Conservation (phyloP, 2,113 vertebrate genomes). For the Istiophorus platypterus region DNA sequence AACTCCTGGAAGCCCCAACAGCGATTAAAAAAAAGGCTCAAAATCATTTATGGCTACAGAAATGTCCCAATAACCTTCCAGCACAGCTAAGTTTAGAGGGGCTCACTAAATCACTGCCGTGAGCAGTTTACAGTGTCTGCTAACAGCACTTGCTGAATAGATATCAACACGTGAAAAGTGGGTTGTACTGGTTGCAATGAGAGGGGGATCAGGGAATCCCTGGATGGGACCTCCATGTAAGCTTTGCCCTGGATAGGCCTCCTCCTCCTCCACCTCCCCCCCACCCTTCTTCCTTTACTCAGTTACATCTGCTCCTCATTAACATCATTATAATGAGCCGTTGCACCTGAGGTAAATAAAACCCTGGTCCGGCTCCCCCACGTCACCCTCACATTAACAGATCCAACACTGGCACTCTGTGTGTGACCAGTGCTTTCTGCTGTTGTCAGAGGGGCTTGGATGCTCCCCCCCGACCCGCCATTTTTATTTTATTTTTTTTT, state of each 20-base stretch:
- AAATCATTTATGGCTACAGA: slow-evolving; percentile 48
- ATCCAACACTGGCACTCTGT: slow-evolving; percentile 49
- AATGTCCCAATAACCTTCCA: slow-evolving; percentile 56
- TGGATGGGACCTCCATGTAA: slow-evolving; percentile 73
- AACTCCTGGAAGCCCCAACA: slow-evolving; percentile 1
- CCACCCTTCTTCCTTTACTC: slow-evolving; percentile 45
- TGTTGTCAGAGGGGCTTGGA: slow-evolving; percentile 59
- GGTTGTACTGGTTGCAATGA: slow-evolving; percentile 61
- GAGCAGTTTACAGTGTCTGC: slow-evolving; percentile 72
- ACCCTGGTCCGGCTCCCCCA: slow-evolving; percentile 54
- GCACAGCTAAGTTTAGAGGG: slow-evolving; percentile 28
- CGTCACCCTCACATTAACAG: slow-evolving; percentile 52
- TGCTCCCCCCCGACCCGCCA: slow-evolving; percentile 47
- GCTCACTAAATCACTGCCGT: slow-evolving; percentile 62
- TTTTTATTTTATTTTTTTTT: slow-evolving; percentile 67
- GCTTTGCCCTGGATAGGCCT: slow-evolving; percentile 63
- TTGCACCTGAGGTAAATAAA: slow-evolving; percentile 84
- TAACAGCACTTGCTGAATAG: slow-evolving; percentile 84
- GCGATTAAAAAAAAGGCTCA: slow-evolving; percentile 14
- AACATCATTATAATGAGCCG: slow-evolving; percentile 81
- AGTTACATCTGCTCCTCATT: slow-evolving; percentile 84
- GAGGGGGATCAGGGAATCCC: slow-evolving; percentile 72
- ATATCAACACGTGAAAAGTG: slow-evolving; percentile 67
- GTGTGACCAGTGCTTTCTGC: slow-evolving; percentile 48
- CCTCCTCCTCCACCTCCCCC: slow-evolving; percentile 59